Evolutionary conservation across 1,140 invertebrate species (phyloP).

Genomic region (Leptoteleia sp.): DNA sequence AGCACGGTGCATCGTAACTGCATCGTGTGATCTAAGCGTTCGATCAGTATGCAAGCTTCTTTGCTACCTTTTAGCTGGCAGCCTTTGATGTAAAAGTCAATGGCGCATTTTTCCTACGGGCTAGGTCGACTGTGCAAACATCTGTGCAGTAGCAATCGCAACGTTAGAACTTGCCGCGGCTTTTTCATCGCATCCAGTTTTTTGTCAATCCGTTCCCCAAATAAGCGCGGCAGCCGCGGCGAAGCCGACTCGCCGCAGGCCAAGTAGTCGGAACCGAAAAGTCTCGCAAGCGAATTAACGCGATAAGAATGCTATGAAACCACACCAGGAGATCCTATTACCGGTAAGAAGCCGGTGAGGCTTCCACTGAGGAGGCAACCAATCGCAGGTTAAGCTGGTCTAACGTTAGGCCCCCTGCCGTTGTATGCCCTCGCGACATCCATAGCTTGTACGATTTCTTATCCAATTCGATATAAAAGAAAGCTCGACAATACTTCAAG

Average conservation of each 20-base stretch:
- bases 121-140: conserved; percentile 74
- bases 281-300: conserved; percentile 71
- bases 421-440: conserved; percentile 68
- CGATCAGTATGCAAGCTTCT: conserved; percentile 78
- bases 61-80: conserved; percentile 79
- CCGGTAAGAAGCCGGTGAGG: conserved; percentile 80
- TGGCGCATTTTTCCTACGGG: conserved; percentile 77
- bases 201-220: conserved; percentile 15
- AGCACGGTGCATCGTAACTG: conserved; percentile 76
- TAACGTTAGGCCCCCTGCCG: conserved; percentile 72
- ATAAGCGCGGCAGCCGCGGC: conserved; percentile 30
- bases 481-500: conserved; percentile 71
- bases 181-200: conserved; percentile 42
- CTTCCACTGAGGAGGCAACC: conserved; percentile 79
- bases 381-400: conserved; percentile 77
- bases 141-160: conserved; percentile 67
- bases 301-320: conserved; percentile 81
- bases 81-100: conserved; percentile 81
- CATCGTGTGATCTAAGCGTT: conserved; percentile 77
- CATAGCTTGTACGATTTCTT: conserved; percentile 82
- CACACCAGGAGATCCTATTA: conserved; percentile 81
- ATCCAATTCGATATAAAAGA: conserved; percentile 78
- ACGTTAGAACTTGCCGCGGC: conserved; percentile 59
- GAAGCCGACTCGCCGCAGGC: conserved; percentile 35
- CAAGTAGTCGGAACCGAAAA: conserved; percentile 31